phyloP scores from a whole-genome alignment of 2,113 vertebrate genomes.

The Bos indicus region DNA sequence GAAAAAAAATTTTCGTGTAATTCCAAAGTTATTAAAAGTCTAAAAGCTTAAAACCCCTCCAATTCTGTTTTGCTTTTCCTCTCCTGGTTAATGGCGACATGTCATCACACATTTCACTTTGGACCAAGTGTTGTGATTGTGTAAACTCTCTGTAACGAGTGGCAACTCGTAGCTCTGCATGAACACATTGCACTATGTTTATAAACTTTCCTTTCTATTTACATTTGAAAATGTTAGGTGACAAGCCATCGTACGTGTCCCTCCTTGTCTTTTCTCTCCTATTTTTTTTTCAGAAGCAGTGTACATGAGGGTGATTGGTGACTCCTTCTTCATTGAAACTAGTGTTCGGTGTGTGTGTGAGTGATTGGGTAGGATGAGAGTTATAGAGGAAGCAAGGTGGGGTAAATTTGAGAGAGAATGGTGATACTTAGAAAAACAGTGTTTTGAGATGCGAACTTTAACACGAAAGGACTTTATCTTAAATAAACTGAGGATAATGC shows the following conservation, averaged over 20 bases:
- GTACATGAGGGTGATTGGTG: background rate
- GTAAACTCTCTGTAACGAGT: background rate
- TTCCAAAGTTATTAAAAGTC: background rate
- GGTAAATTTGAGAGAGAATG: background rate
- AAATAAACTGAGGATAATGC: background rate
- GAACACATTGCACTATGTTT: background rate
- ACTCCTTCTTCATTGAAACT: background rate
- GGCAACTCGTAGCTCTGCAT: background rate
- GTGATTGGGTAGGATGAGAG: background rate
- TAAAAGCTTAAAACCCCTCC: background rate
- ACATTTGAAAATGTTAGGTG: background rate
- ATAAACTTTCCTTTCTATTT: slow-evolving; percentile 29
- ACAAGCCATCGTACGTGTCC: background rate
- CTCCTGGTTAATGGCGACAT: background rate
- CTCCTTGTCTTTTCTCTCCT: background rate
- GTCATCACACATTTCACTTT: background rate
- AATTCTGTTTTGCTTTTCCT: background rate
- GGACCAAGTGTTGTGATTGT: background rate
- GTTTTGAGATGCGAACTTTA: background rate
- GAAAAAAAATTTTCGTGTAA: background rate
- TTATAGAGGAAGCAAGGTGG: background rate
- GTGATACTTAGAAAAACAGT: background rate
- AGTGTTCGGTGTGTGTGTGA: background rate
- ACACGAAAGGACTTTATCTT: background rate
- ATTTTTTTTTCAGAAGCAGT: background rate